A percentile compares a stretch with the other conserved stretches of the same genome.
These are phyloP conservation scores for Sebastes jordani DNA, from an alignment of 2,797 vertebrate genomes.

Conservation along the genomic window DNA sequence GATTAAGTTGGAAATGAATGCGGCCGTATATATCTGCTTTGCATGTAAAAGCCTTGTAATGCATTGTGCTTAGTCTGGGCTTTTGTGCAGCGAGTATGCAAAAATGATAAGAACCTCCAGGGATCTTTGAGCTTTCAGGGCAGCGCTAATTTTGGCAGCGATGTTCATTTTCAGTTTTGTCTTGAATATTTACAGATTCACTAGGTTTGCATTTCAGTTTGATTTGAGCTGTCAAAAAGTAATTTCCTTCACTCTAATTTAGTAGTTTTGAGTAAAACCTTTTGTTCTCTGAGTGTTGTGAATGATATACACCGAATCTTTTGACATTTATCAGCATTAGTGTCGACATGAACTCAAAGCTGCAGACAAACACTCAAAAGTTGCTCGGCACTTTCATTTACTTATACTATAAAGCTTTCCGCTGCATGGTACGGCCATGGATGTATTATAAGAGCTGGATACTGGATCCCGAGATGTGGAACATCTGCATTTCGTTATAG, in stretches of 20 bases:
- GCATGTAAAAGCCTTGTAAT: constrained; percentile 22
- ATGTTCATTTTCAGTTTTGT: constrained; percentile 1
- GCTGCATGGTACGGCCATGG: no score
- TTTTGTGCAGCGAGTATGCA: constrained; percentile 43
- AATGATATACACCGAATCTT: neutral
- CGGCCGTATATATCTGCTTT: constrained; percentile 26
- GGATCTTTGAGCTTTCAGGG: constrained; percentile 15
- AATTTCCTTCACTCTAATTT: neutral
- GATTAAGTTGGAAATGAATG: constrained; percentile 33
- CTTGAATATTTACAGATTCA: neutral
- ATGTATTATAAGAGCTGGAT: no score
- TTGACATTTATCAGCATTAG: neutral
- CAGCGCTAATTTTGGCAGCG: constrained; percentile 7
- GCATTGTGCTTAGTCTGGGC: constrained; percentile 44
- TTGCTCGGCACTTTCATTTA: no score
- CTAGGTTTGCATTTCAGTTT: neutral
- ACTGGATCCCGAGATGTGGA: no score
- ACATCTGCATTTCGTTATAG: no score
- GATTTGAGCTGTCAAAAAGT: neutral
- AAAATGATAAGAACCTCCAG: constrained; percentile 24
- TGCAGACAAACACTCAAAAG: neutral
- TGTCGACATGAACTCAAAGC: neutral
- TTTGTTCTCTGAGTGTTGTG: neutral
- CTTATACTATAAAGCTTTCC: no score
- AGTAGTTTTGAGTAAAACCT: neutral